A percentile compares a stretch with the other conserved stretches of the same genome.
Evolutionary conservation across 2,797 vertebrate genomes (phyloP).

Genomic region (Lerista edwardsae): DNA sequence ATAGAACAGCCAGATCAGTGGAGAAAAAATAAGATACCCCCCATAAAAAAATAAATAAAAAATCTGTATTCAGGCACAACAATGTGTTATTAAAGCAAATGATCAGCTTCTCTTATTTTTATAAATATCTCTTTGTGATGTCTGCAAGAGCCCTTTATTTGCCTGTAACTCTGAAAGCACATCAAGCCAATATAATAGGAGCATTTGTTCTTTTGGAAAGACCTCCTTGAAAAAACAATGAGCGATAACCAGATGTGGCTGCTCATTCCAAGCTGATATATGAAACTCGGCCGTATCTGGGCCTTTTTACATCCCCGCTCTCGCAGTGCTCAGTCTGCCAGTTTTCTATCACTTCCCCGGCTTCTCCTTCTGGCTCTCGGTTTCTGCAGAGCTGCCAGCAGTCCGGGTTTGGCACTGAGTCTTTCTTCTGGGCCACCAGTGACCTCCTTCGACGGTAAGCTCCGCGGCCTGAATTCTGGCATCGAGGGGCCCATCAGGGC

Average conservation of each 20-base stretch:
- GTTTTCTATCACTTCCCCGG: not conserved
- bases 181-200: accelerated
- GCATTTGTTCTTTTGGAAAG: too few species aligned
- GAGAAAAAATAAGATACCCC: not conserved
- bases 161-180: too few species aligned
- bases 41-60: too few species aligned
- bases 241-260: not conserved
- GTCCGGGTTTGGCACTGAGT: too few species aligned
- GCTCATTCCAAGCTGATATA: not conserved
- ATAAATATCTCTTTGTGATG: not conserved
- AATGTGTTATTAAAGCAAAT: slow-evolving; percentile 9
- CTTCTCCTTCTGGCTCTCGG: not conserved
- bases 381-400: not conserved
- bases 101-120: slow-evolving; percentile 27
- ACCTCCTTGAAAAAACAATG: not conserved
- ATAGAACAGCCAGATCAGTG: not conserved
- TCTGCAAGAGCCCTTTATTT: not conserved
- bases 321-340: too few species aligned
- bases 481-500: too few species aligned
- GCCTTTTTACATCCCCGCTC: too few species aligned
- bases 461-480: too few species aligned
- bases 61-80: not conserved
- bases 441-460: too few species aligned
- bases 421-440: not conserved
- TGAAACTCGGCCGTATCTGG: not conserved